Evolutionary conservation across 2,113 vertebrate species (phyloP).

Genomic region (Menura novaehollandiae): DNA sequence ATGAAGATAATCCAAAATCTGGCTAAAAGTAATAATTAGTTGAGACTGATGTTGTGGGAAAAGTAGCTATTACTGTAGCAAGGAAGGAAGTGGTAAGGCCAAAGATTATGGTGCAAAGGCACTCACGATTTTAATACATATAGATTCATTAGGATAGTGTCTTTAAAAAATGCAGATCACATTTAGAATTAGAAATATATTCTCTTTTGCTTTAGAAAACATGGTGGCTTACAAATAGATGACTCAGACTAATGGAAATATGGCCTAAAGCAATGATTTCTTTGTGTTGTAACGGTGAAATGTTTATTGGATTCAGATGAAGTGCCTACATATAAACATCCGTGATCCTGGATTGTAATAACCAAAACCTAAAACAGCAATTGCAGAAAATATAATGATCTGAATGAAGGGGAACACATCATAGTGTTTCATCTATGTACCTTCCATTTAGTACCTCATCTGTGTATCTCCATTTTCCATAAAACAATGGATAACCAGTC

Average conservation of each 20-base stretch:
- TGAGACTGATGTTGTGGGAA: not conserved
- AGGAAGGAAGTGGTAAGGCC: not conserved
- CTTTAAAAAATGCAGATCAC: not conserved
- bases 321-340: not conserved
- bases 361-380: not conserved
- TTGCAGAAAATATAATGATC: not conserved
- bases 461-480: not conserved
- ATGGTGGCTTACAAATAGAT: not conserved
- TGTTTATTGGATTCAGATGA: not conserved
- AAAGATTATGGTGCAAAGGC: accelerated
- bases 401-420: not conserved
- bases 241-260: not conserved
- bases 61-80: not conserved
- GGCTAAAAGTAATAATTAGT: not conserved
- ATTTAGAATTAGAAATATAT: not conserved
- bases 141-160: not conserved
- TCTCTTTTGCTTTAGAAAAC: not conserved
- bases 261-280: not conserved
- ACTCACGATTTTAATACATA: not conserved
- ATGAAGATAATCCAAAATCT: not conserved
- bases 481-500: not conserved
- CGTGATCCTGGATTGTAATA: not conserved
- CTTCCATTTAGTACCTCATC: not conserved
- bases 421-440: not conserved
- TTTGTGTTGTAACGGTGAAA: not conserved